Evolutionary conservation across 2,113 vertebrate species (phyloP).

Genomic region (Hippocampus guttulatus): DNA sequence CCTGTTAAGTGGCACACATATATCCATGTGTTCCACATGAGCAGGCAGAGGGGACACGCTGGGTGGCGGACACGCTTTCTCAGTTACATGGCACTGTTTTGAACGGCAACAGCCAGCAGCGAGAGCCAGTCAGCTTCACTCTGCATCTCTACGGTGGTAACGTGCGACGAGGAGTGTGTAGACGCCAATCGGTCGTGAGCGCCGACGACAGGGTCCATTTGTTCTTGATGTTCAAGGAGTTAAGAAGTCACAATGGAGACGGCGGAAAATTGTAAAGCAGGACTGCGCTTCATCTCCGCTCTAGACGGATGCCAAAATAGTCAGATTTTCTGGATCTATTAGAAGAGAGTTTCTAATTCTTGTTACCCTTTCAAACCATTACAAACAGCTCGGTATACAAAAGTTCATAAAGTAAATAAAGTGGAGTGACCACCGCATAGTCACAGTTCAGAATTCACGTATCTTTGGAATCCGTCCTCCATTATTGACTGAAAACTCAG

Average conservation of each 20-base stretch:
- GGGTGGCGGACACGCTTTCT: slow-evolving; percentile 64
- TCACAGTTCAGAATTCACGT: background rate
- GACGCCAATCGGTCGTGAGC: slow-evolving; percentile 45
- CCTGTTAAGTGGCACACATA: slow-evolving; percentile 70
- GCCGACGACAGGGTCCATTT: slow-evolving; percentile 33
- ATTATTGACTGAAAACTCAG: background rate
- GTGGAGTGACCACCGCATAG: background rate
- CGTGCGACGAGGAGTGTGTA: slow-evolving; percentile 12
- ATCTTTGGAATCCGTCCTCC: background rate
- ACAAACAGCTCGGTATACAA: background rate
- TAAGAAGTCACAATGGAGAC: slow-evolving; percentile 16
- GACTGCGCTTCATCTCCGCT: background rate
- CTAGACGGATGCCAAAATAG: background rate
- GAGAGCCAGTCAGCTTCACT: slow-evolving; percentile 56
- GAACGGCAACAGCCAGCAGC: slow-evolving; percentile 62
- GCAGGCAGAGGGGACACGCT: slow-evolving; percentile 57
- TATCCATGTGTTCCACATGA: slow-evolving; percentile 72
- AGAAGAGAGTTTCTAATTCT: background rate
- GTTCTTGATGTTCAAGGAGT: slow-evolving; percentile 29
- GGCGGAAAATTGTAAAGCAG: background rate
- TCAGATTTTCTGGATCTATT: background rate
- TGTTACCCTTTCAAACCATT: background rate
- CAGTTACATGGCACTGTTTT: slow-evolving; percentile 66
- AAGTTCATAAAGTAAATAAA: background rate
- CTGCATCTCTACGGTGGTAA: slow-evolving; percentile 25